Evolutionary conservation across 2,888 invertebrate genomes (phyloP), one percentile per base, ranked within the genome.

Genomic region (Tubulanus polymorphus): DNA sequence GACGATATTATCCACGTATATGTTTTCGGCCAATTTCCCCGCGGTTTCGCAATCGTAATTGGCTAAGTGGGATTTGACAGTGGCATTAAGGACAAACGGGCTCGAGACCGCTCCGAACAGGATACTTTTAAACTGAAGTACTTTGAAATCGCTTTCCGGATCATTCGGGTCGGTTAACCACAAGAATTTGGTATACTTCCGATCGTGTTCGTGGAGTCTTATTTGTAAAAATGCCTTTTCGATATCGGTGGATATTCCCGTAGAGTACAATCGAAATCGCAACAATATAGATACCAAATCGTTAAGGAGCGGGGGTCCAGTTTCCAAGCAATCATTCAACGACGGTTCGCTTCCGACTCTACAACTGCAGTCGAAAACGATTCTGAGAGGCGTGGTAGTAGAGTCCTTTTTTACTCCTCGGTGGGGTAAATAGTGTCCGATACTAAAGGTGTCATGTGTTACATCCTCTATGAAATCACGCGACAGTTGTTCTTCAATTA

Each of bases 1-100:
- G 1, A 54, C 55, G 15, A 57, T 25, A 54, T 57, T 59, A 27
- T 59, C 55, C 23, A 59, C 51, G 37, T 59, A 56, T 20, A 56
- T 51, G 45, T 56, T 37, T 2, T 6, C 45, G 10, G 10, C n/a
- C 12, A 56, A 29, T 12, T 32, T 6, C 12, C 25, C 20, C 51
- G 54, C 27, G 3, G 8, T 25, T n/a, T n/a, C n/a, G n/a, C n/a
- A n/a, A 15, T 32, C 26, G 48, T 47, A 46, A 50, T 37, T 15
- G 48, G 54, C 3, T 27, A 12, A 18, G 52, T 52, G 30, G 35
- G 48, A 18, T 50, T 51, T 20, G 18, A 20, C n/a, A 6, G 25
- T 25, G 3, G 41, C 37, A 28, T 28, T 37, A 5, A 51, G 25
- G 12, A 51, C 3, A 12, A 25, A 15, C 12, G 51, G 51, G 25